Evolutionary conservation across 2,113 vertebrate species (phyloP).

Genomic region (Heliornis fulica): DNA sequence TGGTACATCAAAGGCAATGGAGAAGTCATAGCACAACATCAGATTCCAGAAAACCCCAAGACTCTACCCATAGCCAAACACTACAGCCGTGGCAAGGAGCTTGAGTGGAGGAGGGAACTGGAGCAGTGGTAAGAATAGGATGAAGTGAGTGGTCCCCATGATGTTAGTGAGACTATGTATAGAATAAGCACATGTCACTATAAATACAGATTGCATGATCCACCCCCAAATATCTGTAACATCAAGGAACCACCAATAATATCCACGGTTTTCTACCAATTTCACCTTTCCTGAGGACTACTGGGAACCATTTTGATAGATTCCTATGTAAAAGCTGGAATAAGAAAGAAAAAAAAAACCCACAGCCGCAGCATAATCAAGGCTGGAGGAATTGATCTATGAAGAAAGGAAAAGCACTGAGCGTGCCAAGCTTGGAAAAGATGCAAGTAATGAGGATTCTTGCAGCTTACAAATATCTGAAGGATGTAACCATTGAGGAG

Average conservation of each 20-base stretch:
- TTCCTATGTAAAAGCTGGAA: background rate
- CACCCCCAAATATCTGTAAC: background rate
- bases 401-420: background rate
- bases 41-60: background rate
- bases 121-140: background rate
- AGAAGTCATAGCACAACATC: background rate
- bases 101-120: background rate
- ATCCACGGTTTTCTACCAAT: background rate
- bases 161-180: background rate
- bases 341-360: fast-evolving
- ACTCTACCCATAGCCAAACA: background rate
- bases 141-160: background rate
- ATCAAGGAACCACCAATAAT: background rate
- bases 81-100: background rate
- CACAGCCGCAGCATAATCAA: background rate
- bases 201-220: background rate
- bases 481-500: background rate
- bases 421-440: background rate
- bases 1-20: background rate
- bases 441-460: background rate
- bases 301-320: background rate
- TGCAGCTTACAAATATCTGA: background rate
- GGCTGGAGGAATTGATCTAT: background rate
- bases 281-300: background rate
- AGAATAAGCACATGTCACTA: background rate